Base-by-base conservation (phyloP, 2,888 invertebrate genomes). In the Neoascia interrupta region DNA sequence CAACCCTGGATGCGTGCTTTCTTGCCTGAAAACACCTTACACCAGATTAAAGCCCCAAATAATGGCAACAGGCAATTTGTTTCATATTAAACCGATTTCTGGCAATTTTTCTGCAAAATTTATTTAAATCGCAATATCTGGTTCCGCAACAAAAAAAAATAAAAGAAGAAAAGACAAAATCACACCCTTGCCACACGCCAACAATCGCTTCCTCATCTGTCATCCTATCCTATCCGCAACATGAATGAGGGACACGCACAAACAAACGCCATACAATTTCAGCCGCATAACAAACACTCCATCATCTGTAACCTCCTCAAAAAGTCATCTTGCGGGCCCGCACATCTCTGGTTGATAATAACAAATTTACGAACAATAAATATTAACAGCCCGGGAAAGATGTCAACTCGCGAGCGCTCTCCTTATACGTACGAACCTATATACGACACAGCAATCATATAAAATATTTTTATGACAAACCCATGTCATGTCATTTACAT, bases 331-430 rank as follows among this genome's bases (percentile, higher is more conserved):
- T 69, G 49, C 23, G 43, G 49, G 8, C 43, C 54, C 49, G 47
- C 61, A 54, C 39, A 43, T 34, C 58, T 63, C 41, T 26, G 34
- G 31, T 37, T 70, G 70, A 76, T 70, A 76, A 76, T 79, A 79
- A 66, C 60, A 79, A 79, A 79, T 79, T 79, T 72, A 79, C 79
- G 72, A 66, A 72, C 72, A 72, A 72, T 79, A 72, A 79, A 79
- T 79, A 79, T 79, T 72, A 66, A 79, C 72, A 72, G 54, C 72
- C 56, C 53, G 28, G 66, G 31, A 72, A 66, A 66, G 49, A 72
- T 70, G 70, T 66, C 53, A 41, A 54, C 34, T 79, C 15, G 60
- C 60, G 26, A 36, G 37, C 53, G 16, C 28, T 36, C n/a, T n/a
- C 8, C 31, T 4, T 8, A 8, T 26, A 26, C 26, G 8, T 6